Evolutionary conservation across 2,113 vertebrate species (phyloP).

Genomic region (Zonotrichia leucophrys): DNA sequence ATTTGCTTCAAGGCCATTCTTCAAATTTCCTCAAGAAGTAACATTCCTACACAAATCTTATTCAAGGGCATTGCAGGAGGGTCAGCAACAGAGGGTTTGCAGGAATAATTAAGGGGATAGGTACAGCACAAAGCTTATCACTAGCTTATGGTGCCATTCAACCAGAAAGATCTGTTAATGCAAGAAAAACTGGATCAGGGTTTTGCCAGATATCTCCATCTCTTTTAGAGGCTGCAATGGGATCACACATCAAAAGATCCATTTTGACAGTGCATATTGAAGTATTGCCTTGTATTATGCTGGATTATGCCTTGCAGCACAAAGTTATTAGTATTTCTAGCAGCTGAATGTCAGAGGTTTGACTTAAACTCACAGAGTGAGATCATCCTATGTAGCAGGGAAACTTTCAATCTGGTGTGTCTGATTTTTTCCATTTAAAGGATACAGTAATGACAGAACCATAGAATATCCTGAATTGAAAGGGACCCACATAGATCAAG

Average conservation of each 20-base stretch:
- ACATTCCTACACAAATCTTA: background rate
- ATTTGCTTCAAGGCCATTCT: background rate
- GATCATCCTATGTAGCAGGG: background rate
- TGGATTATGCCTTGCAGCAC: background rate
- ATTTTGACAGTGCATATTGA: constrained; percentile 25
- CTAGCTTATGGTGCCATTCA: background rate
- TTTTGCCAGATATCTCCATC: background rate
- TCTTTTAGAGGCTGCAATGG: background rate
- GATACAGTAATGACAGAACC: background rate
- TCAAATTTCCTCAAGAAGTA: background rate
- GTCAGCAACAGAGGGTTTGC: background rate
- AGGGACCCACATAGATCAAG: background rate
- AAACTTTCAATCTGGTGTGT: background rate
- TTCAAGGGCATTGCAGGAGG: background rate
- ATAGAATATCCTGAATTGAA: background rate
- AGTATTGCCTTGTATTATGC: background rate
- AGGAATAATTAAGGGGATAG: background rate
- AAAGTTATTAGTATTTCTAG: constrained; percentile 7
- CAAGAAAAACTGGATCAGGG: background rate
- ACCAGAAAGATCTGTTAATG: background rate
- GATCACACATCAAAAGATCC: constrained; percentile 20
- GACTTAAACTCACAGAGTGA: background rate
- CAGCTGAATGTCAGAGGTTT: background rate
- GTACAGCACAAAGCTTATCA: background rate
- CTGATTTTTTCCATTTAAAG: background rate